Evolutionary conservation across 2,888 invertebrate species (phyloP), one percentile per base, ranked within the genome.

Genomic region (Drosophila greeni): DNA sequence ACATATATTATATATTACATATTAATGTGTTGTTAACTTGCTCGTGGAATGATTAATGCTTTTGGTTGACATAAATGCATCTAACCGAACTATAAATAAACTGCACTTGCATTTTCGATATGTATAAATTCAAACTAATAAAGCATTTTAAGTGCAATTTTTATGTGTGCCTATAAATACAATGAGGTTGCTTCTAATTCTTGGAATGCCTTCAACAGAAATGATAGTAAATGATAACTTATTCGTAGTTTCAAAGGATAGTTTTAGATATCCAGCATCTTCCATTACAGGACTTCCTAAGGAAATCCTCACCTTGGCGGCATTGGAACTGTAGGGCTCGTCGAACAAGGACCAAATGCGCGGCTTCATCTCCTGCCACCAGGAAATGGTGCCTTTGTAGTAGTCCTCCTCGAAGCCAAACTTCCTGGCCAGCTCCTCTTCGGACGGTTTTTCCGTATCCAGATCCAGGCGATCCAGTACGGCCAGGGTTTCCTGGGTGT

Each of bases 321-420:
- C 94, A 86, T 95, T 95, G 57, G 99, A 99, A 86, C 98, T 99
- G 90, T 99, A 99, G 1, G 99, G 99, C 89, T 99, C 99, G 88
- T 99, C 99, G 89, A 99, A 99, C 64, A 99, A 91, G 36, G 98
- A 97, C 99, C 99, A 99, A 89, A 99, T 95, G 90, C 96, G 96
- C 39, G 98, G 99, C 89, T 99, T 98, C 87, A 96, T 92, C 86
- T 95, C 93, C 90, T 99, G 98, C 99, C 99, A 99, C 95, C 96
- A 96, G 66, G 95, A 94, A 65, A 97, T 91, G 29, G 95, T 95
- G 74, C 96, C 97, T 79, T 94, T 94, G 90, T 94, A 94, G 89
- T 97, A 98, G 87, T 96, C 97, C 86, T 97, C 96, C 89, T 97
- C 96, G 91, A 96, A 95, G 72, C 97, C 98, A 87, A 99, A 99